Base-by-base conservation (phyloP, 2,797 vertebrate genomes). In the Manis javanica region DNA sequence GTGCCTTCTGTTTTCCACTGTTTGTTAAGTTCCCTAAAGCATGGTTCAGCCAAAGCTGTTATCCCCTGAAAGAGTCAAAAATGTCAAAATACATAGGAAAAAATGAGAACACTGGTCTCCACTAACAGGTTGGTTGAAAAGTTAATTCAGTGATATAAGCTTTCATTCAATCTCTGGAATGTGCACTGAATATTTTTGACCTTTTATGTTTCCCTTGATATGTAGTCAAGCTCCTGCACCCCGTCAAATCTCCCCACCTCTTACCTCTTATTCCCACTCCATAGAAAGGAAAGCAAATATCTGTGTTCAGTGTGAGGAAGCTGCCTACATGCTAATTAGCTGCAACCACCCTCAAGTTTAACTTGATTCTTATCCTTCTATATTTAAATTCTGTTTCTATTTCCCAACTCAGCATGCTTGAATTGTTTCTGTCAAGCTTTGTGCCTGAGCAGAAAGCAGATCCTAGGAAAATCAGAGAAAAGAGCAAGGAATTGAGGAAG, bases 131-230 rank as follows among this genome's bases (percentile, higher is more conserved):
- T 97, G 49, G 94, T 77, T 98, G 96, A 98, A 97, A 98, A 98
- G 95, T 95, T 98, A 98, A 98, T 98, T 98, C 98, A 95, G 90
- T 96, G 96, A 97, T 97, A 98, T 87, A 98, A 98, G 95, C 69
- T 87, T 98, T 98, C 97, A 92, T 90, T 97, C 96, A 86, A 3
- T 97, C 90, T 98, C 85, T 59, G 96, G 68, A 96, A 95, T 96
- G 78, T 95, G 96, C 75, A 68, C 63, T 0, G 21, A 93, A 84
- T 90, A 94, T 95, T 97, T 93, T 18, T 91, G 92, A 87, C 85
- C 85, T 82, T 92, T 96, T 84, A 1, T 77, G 84, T 74, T 93
- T 82, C 93, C 85, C 26, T 92, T 90, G 95, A 79, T 78, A 61
- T 81, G 51, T 95, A 90, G 78, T 82, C 79, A 95, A 83, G 90